phyloP scores from a whole-genome alignment of 2,888 invertebrate species.

The Gnatocerus cornutus region DNA sequence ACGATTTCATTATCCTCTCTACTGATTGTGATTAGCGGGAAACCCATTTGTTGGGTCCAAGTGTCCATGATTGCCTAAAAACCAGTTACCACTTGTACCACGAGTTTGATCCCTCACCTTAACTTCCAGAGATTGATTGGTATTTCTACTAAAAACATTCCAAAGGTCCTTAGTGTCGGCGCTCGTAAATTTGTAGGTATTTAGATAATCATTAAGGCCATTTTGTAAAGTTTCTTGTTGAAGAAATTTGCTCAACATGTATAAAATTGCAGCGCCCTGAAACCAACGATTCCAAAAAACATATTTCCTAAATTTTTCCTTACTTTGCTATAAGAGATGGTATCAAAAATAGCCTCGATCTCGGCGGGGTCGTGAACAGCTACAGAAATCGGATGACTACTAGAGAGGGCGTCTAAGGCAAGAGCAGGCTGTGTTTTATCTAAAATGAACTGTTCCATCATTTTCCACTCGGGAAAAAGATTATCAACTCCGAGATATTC shows the following conservation, averaged over 20 bases:
- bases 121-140: conserved; percentile 76
- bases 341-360: conserved; percentile 84
- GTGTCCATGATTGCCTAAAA: conserved; percentile 80
- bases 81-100: neutral
- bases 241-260: conserved; percentile 82
- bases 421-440: conserved; percentile 81
- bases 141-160: conserved; percentile 80
- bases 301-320: neutral
- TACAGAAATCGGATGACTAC: conserved; percentile 82
- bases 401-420: conserved; percentile 79
- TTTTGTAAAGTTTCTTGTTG: conserved; percentile 77
- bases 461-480: conserved; percentile 78
- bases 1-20: conserved; percentile 77
- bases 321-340: conserved; percentile 83
- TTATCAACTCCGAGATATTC: conserved; percentile 82
- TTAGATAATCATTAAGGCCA: conserved; percentile 81
- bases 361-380: conserved; percentile 80
- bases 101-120: conserved; percentile 71
- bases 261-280: conserved; percentile 81
- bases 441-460: conserved; percentile 82
- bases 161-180: conserved; percentile 89
- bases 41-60: conserved; percentile 90
- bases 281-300: conserved; percentile 42
- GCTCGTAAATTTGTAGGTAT: conserved; percentile 79
- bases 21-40: conserved; percentile 82